Evolutionary conservation across 2,113 vertebrate species (phyloP).

Genomic region (Hyperoodon ampullatus): DNA sequence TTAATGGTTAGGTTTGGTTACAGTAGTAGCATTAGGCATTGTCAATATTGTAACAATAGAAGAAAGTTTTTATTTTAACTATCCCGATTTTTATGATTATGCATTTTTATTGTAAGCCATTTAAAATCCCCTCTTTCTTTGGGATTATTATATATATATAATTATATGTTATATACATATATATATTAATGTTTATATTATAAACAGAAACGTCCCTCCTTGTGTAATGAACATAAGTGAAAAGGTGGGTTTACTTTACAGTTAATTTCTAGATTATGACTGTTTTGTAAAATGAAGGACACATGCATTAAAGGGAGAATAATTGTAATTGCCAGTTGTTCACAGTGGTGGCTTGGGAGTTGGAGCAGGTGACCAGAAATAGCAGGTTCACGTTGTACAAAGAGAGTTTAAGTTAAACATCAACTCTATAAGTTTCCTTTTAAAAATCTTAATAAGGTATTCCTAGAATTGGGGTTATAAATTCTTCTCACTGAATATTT

Average conservation of each 20-base stretch:
- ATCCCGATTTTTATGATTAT: neutral
- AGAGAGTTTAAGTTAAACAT: neutral
- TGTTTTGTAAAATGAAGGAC: neutral
- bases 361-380: neutral
- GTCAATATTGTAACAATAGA: neutral
- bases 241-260: neutral
- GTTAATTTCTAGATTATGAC: neutral
- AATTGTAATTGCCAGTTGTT: neutral
- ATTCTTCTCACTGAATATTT: neutral
- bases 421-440: neutral
- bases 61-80: conserved; percentile 21
- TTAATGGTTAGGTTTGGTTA: neutral
- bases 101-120: neutral
- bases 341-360: neutral
- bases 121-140: neutral
- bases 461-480: neutral
- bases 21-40: neutral
- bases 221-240: neutral
- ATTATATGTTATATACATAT: no score
- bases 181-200: neutral
- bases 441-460: neutral
- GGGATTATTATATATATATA: no score
- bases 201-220: neutral
- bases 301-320: neutral
- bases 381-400: neutral